A percentile compares a stretch with the other conserved stretches of the same genome.
Conservation (phyloP, 2,113 vertebrate species). For the Pelvicachromis taeniatus region DNA sequence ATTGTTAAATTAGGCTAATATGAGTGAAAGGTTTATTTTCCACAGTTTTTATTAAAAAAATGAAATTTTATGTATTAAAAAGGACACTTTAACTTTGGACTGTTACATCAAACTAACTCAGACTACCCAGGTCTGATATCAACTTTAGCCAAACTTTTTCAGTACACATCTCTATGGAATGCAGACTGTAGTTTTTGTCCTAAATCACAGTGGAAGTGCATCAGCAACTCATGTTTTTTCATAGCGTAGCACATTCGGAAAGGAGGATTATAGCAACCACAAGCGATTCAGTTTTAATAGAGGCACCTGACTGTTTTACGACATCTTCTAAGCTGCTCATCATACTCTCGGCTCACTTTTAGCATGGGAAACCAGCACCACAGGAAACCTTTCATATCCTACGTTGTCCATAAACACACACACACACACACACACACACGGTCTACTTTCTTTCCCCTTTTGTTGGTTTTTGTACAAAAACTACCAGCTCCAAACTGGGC, state of each 20-base stretch:
- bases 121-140: neutral
- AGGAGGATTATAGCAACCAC: neutral
- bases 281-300: neutral
- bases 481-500: slow-evolving; percentile 36
- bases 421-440: neutral
- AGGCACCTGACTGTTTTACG: neutral
- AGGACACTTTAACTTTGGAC: neutral
- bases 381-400: neutral
- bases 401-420: neutral
- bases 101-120: neutral
- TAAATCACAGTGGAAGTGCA: neutral
- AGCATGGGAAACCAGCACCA: neutral
- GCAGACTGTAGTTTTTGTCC: neutral
- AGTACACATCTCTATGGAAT: neutral
- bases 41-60: neutral
- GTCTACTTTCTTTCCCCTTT: slow-evolving; percentile 12
- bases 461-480: neutral
- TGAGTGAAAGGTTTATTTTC: neutral
- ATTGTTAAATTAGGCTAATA: neutral
- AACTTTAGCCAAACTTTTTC: neutral
- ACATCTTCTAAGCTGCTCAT: neutral
- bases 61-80: neutral
- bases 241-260: neutral
- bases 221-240: neutral
- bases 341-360: neutral